phyloP scores from a whole-genome alignment of 2,113 vertebrate species.

The Hypanus sabinus region DNA sequence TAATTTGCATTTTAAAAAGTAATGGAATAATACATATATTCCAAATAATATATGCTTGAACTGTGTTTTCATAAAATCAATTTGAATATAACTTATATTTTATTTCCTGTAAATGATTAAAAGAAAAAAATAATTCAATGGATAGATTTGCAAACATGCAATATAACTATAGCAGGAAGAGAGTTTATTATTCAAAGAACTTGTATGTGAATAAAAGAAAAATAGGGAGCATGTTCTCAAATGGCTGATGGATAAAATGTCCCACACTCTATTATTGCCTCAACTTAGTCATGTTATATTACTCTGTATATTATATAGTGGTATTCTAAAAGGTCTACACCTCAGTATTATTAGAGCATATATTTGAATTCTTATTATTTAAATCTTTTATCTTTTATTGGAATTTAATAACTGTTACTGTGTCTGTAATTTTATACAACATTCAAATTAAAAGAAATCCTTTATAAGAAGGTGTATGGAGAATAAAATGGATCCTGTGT shows the following conservation, averaged over 20 bases:
- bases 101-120: background rate
- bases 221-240: background rate
- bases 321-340: background rate
- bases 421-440: background rate
- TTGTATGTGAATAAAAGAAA: background rate
- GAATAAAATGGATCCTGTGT: background rate
- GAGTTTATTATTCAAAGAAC: background rate
- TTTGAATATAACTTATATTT: background rate
- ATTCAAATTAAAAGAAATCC: background rate
- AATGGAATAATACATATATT: background rate
- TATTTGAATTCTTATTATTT: background rate
- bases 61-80: background rate
- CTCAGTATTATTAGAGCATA: background rate
- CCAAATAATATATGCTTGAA: background rate
- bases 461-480: background rate
- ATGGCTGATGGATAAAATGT: background rate
- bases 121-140: background rate
- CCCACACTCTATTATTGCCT: background rate
- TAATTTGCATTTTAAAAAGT: constrained; percentile 47
- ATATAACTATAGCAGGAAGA: background rate
- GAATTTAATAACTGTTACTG: background rate
- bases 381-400: background rate
- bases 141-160: background rate
- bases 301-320: background rate
- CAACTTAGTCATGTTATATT: background rate